Evolutionary conservation across 2,888 invertebrate genomes (phyloP), one percentile per base, ranked within the genome.

Genomic region (Anagyrus pseudococci): DNA sequence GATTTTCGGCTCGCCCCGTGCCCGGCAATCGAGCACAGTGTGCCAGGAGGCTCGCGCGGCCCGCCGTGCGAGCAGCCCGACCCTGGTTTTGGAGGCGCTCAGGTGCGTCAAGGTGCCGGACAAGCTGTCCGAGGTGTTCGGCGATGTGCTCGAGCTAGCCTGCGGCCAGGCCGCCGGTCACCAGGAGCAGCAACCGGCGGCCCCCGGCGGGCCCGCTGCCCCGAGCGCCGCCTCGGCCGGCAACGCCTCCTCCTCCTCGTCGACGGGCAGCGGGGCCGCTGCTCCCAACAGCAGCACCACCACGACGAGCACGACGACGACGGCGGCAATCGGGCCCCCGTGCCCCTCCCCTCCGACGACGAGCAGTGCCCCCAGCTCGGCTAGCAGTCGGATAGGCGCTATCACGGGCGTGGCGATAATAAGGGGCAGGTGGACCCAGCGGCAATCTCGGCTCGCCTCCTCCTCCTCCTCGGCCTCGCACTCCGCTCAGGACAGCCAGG

Each of bases 91-190:
- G 75, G 74, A 76, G 72, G 70, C 75, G 68, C 70, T 75, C 77
- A 73, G 72, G 71, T 66, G 62, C 56, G 74, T 77, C 76, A 79
- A 78, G 74, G 78, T 78, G 75, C 76, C 79, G 73, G 78, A 79
- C 70, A 79, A 79, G 70, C 70, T 80, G 73, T 79, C 79, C 68
- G 79, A 78, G 68, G 77, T 80, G 15, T 70, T 80, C 57, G 78
- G 76, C 61, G 78, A 80, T 75, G 77, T 79, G 61, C 70, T 79
- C 76, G 80, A 78, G 71, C 67, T 79, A 74, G 78, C 77, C 72
- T 77, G 77, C 72, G 73, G 77, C 49, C 52, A 50, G 56, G 20
- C 10, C 4, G 22, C 10, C 22, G 13, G n/a, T 13, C 33, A 29
- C n/a, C 49, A 29, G 29, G 15, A 49, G 49, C 17, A 26, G n/a